phyloP scores from a whole-genome alignment of 1,140 invertebrate species.

The Drosophila kohkoa region DNA sequence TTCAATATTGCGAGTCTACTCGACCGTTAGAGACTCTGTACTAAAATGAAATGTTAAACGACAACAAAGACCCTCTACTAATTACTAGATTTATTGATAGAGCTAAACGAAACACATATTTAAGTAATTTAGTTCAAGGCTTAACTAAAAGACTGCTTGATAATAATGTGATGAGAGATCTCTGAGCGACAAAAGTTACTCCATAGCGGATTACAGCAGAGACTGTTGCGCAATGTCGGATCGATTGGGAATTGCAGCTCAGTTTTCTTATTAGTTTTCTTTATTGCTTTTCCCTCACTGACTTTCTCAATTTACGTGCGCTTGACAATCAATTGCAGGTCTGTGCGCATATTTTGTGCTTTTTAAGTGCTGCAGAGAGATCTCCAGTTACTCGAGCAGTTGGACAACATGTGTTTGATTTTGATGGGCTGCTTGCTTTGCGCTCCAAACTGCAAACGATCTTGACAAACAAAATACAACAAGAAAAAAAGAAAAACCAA shows the following conservation, averaged over 20 bases:
- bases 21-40: no score
- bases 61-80: no score
- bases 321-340: conserved; percentile 7
- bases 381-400: conserved; percentile 23
- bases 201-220: no score
- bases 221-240: not conserved
- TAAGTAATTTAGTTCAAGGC: no score
- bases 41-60: no score
- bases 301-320: not conserved
- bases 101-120: no score
- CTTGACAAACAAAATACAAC: conserved; percentile 33
- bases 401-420: conserved; percentile 54
- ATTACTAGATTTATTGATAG: no score
- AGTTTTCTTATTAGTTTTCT: not conserved
- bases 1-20: no score
- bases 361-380: not conserved
- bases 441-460: conserved; percentile 42
- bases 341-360: not conserved
- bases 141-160: no score
- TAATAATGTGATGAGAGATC: no score
- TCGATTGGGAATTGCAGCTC: not conserved
- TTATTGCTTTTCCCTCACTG: not conserved
- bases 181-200: no score
- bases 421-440: conserved; percentile 23
- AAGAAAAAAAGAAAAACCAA: conserved; percentile 30